A percentile compares a stretch with the other conserved stretches of the same genome.
Conservation (phyloP, 2,888 invertebrate genomes). For the Minunthozetes semirufus region DNA sequence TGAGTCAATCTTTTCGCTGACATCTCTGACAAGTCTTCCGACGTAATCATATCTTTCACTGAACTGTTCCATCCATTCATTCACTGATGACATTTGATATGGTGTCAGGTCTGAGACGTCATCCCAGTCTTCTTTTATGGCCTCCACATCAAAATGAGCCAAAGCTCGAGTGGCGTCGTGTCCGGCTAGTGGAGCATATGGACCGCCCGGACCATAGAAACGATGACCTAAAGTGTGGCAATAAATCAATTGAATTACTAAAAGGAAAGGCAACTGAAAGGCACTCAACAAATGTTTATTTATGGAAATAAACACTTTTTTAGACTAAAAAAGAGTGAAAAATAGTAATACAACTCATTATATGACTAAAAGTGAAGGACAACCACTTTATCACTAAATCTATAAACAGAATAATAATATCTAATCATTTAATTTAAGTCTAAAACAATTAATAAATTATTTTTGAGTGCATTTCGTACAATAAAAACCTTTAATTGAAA, state of each 20-base stretch:
- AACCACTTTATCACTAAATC: not conserved
- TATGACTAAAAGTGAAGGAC: not conserved
- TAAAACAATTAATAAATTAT: too few relatives aligned
- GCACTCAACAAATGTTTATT: too few relatives aligned
- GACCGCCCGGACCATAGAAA: constrained; percentile 92
- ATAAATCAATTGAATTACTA: too few relatives aligned
- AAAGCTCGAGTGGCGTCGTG: constrained; percentile 89
- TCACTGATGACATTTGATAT: constrained; percentile 88
- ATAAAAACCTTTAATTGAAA: not conserved
- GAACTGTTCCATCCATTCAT: constrained; percentile 96
- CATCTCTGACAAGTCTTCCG: constrained; percentile 67
- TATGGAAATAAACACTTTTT: too few relatives aligned
- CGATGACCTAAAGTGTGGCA: constrained; percentile 50
- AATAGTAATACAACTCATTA: too few relatives aligned
- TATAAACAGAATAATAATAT: too few relatives aligned
- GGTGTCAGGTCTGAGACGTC: constrained; percentile 87
- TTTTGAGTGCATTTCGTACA: not conserved
- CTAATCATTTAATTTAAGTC: too few relatives aligned
- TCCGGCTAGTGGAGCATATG: constrained; percentile 89
- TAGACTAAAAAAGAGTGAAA: too few relatives aligned
- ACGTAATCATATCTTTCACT: constrained; percentile 90
- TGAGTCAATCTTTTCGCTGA: not conserved
- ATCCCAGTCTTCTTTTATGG: constrained; percentile 78
- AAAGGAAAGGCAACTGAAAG: too few relatives aligned
- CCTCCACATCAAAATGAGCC: constrained; percentile 81